phyloP scores from a whole-genome alignment of 2,113 vertebrate genomes.

The Coracopsis vasa region DNA sequence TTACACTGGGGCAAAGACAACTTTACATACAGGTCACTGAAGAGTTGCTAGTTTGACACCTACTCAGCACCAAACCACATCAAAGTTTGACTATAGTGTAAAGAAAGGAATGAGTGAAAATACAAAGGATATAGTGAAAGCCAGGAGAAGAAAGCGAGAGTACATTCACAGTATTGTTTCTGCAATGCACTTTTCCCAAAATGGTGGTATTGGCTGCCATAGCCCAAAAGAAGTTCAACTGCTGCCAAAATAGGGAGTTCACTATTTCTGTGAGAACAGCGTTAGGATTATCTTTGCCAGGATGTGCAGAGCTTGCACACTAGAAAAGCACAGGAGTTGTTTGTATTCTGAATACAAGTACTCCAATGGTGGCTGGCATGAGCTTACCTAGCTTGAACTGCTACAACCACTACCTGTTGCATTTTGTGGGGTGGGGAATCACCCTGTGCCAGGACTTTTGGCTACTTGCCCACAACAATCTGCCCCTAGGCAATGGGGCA shows the following conservation, averaged over 20 bases:
- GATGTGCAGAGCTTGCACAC: background rate
- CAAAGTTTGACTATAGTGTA: background rate
- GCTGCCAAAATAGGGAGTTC: background rate
- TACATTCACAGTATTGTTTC: background rate
- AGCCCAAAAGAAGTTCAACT: background rate
- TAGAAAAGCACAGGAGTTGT: background rate
- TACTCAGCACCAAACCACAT: background rate
- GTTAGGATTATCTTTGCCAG: background rate
- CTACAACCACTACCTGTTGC: background rate
- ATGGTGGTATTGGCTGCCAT: background rate
- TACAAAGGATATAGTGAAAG: background rate
- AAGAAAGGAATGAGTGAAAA: constrained; percentile 39
- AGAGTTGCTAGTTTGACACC: background rate
- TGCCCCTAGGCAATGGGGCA: background rate
- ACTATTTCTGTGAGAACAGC: background rate
- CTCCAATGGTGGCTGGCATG: background rate
- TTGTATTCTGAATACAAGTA: background rate
- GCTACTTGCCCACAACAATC: background rate
- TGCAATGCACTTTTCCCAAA: background rate
- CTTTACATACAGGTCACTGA: background rate
- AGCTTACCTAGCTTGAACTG: background rate
- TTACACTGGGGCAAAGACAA: background rate
- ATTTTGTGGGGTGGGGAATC: background rate
- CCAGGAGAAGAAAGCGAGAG: background rate
- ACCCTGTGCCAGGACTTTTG: background rate